These are phyloP conservation scores for Arizona elegans DNA, from an alignment of 2,113 vertebrate genomes.

Conservation along the genomic window DNA sequence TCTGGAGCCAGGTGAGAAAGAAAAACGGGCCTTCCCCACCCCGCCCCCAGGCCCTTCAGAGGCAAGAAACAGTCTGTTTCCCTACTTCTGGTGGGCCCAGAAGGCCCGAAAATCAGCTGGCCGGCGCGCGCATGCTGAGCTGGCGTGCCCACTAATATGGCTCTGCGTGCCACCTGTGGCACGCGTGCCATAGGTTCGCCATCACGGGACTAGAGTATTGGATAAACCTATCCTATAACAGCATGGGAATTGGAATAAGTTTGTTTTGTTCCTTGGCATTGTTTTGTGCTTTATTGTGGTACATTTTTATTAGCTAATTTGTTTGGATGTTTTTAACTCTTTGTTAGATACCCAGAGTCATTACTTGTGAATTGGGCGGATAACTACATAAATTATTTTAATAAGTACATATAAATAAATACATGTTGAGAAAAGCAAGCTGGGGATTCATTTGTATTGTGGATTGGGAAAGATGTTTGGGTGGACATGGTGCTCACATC, in stretches of 20 bases:
- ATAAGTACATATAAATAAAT: background rate
- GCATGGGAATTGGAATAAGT: background rate
- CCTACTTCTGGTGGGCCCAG: too few species aligned
- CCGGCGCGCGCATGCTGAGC: too few species aligned
- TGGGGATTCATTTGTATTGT: background rate
- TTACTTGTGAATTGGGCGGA: background rate
- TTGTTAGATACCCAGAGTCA: background rate
- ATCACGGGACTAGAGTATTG: background rate
- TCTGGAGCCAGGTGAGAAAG: too few species aligned
- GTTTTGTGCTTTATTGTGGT: background rate
- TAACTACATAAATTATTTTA: background rate
- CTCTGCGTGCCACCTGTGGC: too few species aligned
- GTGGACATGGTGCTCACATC: background rate
- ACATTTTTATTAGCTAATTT: background rate
- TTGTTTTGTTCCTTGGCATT: background rate
- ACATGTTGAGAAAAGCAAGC: background rate
- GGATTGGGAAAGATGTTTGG: background rate
- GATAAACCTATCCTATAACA: background rate
- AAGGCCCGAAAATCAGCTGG: too few species aligned
- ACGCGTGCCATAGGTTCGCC: too few species aligned
- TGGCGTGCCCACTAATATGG: too few species aligned
- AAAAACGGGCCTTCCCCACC: too few species aligned
- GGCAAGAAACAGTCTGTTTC: too few species aligned
- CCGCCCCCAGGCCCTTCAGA: too few species aligned
- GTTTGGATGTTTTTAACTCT: background rate